phyloP scores from a whole-genome alignment of 2,888 invertebrate species.

The Linnaemya vulpina region DNA sequence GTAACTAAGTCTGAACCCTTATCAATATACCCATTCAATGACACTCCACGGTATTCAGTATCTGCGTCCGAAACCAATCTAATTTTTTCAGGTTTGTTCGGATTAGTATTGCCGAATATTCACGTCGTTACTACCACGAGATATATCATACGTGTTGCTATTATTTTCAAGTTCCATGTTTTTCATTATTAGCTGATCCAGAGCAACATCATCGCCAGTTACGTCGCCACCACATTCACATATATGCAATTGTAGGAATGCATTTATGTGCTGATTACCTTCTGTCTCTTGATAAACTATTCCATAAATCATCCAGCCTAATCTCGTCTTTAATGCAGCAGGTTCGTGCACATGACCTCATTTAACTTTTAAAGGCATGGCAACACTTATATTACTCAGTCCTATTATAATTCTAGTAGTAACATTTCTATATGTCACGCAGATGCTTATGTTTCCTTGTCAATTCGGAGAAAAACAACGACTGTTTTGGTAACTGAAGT shows the following conservation, averaged over 20 bases:
- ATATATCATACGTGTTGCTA: not conserved
- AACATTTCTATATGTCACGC: not conserved
- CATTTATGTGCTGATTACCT: not conserved
- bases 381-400: not conserved
- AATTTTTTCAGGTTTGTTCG: not conserved
- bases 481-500: too few species aligned
- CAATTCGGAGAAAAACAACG: not conserved
- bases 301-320: not conserved
- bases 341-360: too few species aligned
- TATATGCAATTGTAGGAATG: not conserved
- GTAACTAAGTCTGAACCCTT: slow-evolving; percentile 79
- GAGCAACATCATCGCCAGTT: not conserved
- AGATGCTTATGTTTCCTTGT: not conserved
- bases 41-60: too few species aligned
- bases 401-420: not conserved
- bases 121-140: not conserved
- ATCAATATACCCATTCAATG: not conserved
- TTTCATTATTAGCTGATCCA: not conserved
- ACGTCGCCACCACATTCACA: not conserved
- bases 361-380: too few species aligned
- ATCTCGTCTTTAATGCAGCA: not conserved
- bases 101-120: not conserved
- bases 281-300: not conserved
- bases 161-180: not conserved
- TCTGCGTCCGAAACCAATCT: too few species aligned